Conservation (phyloP, 1,140 invertebrate genomes). For the Cepaea nemoralis region DNA sequence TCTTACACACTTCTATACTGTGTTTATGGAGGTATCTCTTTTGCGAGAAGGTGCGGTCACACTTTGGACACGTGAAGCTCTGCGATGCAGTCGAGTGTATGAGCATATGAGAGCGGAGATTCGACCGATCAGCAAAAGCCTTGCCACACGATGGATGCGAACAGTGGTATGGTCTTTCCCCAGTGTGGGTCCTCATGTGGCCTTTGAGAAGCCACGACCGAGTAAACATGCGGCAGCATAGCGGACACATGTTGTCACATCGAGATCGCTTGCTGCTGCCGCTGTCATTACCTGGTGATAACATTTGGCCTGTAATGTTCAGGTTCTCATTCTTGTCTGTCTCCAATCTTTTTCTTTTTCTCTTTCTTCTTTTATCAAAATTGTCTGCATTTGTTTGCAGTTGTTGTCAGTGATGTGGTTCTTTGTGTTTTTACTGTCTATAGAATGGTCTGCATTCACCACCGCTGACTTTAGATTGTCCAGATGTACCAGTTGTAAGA, state of each 20-base stretch:
- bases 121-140: conserved; percentile 87
- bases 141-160: conserved; percentile 89
- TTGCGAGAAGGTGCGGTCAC: conserved; percentile 84
- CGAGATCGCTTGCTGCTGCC: conserved; percentile 21
- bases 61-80: conserved; percentile 87
- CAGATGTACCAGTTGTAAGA: neutral
- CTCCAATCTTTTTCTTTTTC: neutral
- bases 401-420: neutral
- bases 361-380: neutral
- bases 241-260: conserved; percentile 83
- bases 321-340: neutral
- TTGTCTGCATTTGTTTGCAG: neutral
- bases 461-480: neutral
- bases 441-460: neutral
- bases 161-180: conserved; percentile 96
- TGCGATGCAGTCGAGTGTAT: conserved; percentile 96
- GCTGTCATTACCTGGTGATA: neutral
- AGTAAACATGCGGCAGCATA: conserved; percentile 96
- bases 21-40: conserved; percentile 82
- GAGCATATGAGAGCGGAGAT: conserved; percentile 97
- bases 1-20: conserved; percentile 78
- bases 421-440: neutral
- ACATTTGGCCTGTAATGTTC: neutral
- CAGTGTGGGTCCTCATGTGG: conserved; percentile 95
- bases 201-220: conserved; percentile 96